Conservation (phyloP, 1,140 invertebrate genomes). For the Odontomachus brunneus region DNA sequence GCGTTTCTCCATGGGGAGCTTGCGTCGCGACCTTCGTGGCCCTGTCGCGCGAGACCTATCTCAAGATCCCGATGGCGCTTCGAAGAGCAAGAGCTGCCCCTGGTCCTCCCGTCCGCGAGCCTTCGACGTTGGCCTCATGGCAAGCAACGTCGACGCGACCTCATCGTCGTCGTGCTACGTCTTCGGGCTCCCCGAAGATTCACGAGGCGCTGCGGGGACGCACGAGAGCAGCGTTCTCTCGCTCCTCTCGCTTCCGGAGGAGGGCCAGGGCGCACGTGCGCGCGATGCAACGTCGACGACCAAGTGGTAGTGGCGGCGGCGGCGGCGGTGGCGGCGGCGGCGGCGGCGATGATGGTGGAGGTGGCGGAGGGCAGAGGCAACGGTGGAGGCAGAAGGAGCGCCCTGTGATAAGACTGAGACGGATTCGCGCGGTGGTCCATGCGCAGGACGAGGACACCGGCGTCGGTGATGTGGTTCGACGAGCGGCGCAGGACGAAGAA, state of each 20-base stretch:
- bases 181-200: constrained; percentile 42
- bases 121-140: constrained; percentile 42
- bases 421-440: constrained; percentile 8
- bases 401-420: constrained; percentile 41
- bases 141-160: constrained; percentile 44
- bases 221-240: constrained; percentile 43
- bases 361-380: neutral
- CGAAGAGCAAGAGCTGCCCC: neutral
- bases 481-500: constrained; percentile 33
- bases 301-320: neutral
- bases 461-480: constrained; percentile 19
- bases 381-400: constrained; percentile 11
- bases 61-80: neutral
- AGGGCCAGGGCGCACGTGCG: constrained; percentile 76
- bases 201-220: constrained; percentile 63
- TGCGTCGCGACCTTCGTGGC: neutral
- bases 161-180: constrained; percentile 48
- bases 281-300: constrained; percentile 35
- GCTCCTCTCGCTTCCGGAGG: constrained; percentile 37
- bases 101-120: constrained; percentile 1
- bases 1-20: neutral
- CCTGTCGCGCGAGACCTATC: neutral
- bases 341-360: neutral
- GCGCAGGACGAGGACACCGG: constrained; percentile 50
- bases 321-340: neutral